Evolutionary conservation across 2,888 invertebrate genomes (phyloP), one percentile per base, ranked within the genome.

Genomic region (Ennomos quercinarius): DNA sequence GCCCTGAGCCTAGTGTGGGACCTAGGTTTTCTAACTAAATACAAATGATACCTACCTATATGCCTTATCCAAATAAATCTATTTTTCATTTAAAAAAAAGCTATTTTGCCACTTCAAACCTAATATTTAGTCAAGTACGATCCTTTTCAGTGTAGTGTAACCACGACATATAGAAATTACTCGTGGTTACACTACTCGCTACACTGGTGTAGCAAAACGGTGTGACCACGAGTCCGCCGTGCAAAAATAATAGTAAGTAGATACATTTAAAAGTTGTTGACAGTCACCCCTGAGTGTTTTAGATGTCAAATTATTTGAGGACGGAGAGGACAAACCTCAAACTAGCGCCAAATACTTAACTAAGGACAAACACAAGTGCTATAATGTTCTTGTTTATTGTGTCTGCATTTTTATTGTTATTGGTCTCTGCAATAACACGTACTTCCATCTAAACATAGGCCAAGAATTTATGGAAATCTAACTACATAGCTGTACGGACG

Each of bases 281-380:
- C 27, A 43, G 61, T 62, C 57, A 57, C 47, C 54, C 40, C 34
- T 37, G 41, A 12, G 35, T 61, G 54, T 57, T 35, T n/a, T 37
- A 49, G 9, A 45, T n/a, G 42, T 57, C 54, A 36, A 17, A 43
- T 47, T n/a, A 44, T 40, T 36, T 11, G n/a, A 45, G 51, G 47
- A 52, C 57, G 39, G 52, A 45, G 13, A 46, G 51, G 47, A 52
- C 57, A 47, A 57, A 45, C 37, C 34, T 49, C 34, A 38, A 51
- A 10, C 17, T 10, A 10, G 35, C 12, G 57, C 46, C 51, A 51
- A 51, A 43, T 37, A 37, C 50, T 50, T 12, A 34, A 50, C 9
- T 36, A 39, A 43, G 37, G 38, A 43, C 43, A 38, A 46, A 57
- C 10, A 51, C 41, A 34, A 27, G 27, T 27, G 27, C 27, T 27